Conservation (phyloP, 1,140 invertebrate species). For the Platyscapa corneri region DNA sequence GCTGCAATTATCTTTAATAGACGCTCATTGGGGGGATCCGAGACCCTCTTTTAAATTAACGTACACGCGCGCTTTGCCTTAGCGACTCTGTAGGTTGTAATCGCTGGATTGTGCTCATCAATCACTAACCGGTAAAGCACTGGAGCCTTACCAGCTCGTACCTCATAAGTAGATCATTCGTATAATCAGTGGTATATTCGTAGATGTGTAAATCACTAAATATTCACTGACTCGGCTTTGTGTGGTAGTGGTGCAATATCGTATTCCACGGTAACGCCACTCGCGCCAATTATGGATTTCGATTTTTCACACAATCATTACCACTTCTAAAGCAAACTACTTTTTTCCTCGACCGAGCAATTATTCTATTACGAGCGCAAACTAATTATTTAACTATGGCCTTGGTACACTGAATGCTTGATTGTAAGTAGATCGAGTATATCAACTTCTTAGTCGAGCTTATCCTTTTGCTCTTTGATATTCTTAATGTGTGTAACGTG, state of each 20-base stretch:
- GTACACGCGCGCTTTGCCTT: neutral
- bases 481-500: no score
- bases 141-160: neutral
- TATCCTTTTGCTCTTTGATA: no score
- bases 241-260: neutral
- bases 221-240: neutral
- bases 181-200: neutral
- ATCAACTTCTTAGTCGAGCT: no score
- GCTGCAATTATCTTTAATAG: constrained; percentile 40
- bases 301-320: neutral
- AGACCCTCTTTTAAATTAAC: neutral
- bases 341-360: neutral
- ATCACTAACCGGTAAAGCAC: neutral
- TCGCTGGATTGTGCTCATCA: neutral
- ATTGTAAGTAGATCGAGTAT: no score
- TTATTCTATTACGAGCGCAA: neutral
- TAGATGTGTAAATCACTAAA: neutral
- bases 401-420: neutral
- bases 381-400: neutral
- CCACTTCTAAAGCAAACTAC: neutral
- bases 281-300: neutral
- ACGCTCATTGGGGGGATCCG: neutral
- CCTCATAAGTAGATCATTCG: neutral
- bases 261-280: neutral
- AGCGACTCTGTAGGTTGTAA: neutral